These are phyloP conservation scores for Heteromormyrus szaboi DNA, from an alignment of 2,797 vertebrate genomes.

Conservation along the genomic window DNA sequence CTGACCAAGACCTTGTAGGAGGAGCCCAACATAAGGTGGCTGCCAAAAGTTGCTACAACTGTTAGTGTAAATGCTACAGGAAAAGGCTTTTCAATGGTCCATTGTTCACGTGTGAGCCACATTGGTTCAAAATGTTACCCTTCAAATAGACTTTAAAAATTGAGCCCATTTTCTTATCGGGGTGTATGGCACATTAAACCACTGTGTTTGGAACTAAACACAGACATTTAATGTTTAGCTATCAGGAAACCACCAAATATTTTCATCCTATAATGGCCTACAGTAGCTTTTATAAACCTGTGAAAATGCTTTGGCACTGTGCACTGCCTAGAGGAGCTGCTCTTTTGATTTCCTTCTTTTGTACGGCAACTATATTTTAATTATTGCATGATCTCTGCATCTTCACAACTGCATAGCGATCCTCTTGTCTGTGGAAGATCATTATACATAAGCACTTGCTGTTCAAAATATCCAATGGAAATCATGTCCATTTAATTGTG, in stretches of 20 bases:
- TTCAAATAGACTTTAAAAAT: neutral
- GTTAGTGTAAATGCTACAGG: neutral
- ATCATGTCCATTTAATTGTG: neutral
- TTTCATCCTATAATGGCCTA: neutral
- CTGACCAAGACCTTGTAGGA: neutral
- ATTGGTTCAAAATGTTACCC: neutral
- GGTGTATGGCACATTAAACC: neutral
- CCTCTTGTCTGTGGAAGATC: neutral
- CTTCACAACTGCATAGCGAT: neutral
- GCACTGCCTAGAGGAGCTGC: neutral
- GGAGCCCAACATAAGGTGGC: neutral
- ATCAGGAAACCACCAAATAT: constrained; percentile 26
- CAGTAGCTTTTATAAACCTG: neutral
- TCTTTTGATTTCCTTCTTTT: neutral
- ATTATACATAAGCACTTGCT: neutral
- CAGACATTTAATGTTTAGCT: constrained; percentile 24
- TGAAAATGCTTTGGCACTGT: neutral
- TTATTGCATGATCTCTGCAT: neutral
- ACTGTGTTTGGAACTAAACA: constrained; percentile 6
- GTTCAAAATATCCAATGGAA: neutral
- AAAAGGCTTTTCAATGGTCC: neutral
- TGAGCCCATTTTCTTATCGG: neutral
- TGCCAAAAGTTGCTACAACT: neutral
- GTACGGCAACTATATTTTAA: neutral
- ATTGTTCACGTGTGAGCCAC: neutral